Evolutionary conservation across 2,797 vertebrate genomes (phyloP).

Genomic region (Natrix natrix): DNA sequence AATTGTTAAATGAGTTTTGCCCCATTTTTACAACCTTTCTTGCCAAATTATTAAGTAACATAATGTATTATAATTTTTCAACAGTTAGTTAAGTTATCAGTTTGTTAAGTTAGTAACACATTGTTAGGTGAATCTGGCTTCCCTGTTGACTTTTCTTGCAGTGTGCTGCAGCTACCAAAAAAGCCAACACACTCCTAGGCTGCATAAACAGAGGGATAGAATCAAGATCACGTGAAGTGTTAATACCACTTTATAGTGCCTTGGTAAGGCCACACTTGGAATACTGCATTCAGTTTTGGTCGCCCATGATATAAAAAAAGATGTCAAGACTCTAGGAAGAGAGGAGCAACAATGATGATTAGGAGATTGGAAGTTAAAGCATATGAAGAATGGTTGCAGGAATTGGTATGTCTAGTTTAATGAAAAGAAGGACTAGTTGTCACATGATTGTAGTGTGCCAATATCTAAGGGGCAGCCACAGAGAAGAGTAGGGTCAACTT

Average conservation of each 20-base stretch:
- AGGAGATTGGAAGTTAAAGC: background rate
- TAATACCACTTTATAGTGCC: background rate
- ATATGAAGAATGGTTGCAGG: background rate
- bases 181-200: background rate
- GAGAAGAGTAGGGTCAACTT: background rate
- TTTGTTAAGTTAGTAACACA: background rate
- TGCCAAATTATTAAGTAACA: background rate
- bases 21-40: background rate
- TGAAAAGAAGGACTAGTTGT: background rate
- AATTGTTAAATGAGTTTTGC: background rate
- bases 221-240: background rate
- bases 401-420: background rate
- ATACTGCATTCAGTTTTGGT: background rate
- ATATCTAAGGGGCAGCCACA: background rate
- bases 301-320: background rate
- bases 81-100: background rate
- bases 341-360: background rate
- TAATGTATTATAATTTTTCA: background rate
- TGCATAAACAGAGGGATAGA: background rate
- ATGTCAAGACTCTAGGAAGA: background rate
- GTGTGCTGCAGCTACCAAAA: background rate
- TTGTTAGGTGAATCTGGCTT: background rate
- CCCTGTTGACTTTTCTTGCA: background rate
- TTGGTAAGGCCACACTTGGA: background rate
- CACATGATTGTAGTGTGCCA: background rate